Evolutionary conservation across 2,113 vertebrate genomes (phyloP), one percentile per base, ranked within the genome.

Genomic region (Neolamprologus cancellatus): DNA sequence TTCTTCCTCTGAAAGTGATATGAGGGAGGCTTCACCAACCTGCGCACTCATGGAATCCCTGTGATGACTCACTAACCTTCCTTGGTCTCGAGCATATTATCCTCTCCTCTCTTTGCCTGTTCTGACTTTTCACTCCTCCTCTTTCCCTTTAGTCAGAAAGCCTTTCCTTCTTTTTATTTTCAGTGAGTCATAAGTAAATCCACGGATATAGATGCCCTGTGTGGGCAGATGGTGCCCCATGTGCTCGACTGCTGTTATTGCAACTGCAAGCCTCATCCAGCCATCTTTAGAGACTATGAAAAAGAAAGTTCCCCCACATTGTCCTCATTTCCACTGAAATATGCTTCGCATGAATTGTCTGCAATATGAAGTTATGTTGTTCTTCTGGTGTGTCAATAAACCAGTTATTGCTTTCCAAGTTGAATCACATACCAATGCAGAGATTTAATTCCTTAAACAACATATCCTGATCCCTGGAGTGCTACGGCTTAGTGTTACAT

Each of bases 151-250:
- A 90, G 91, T 92, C 93, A 93, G 86, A 92, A 81, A 94, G 88
- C 88, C 18, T 6, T 81, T n/a, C 41, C 80, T 93, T 88, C 80
- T 92, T 84, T 90, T 83, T 89, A 36, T 39, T 39, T 85, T 76
- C 50, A 44, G 83, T 95, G 93, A 95, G 84, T 96, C 94, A 94
- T 78, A 90, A 92, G 82, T 54, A 14, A 64, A 87, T 88, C 52
- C 82, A 88, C 90, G 82, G 50, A 95, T 95, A 88, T 91, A 92
- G 90, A 52, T 89, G 87, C 79, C 90, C 94, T 91, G 92, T 89
- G 93, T 94, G 92, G 94, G 93, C 82, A 88, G 90, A 86, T 87
- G 80, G 89, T 94, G 93, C 94, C 93, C 91, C 93, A 84, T 85
- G 23, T 94, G 92, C 90, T 91, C 83, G 91, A 81, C 82, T 84